Percentiles rank a stretch among this genome's conserved stretches.
Evolutionary conservation across 2,797 vertebrate species (phyloP).

Genomic region (Thamnophis elegans): DNA sequence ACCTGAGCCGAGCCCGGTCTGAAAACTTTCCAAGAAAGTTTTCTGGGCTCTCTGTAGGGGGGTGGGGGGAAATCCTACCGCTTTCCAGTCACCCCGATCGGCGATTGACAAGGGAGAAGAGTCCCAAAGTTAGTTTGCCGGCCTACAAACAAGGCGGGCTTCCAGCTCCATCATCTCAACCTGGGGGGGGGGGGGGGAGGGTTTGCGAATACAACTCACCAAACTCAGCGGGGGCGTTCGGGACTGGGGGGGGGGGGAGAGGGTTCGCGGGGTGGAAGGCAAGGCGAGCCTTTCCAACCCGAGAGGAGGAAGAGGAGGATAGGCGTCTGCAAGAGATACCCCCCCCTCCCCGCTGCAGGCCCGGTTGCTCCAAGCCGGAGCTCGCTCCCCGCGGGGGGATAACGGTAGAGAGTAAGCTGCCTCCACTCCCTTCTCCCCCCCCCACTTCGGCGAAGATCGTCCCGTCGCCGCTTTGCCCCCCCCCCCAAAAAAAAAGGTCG

Average conservation of each 20-base stretch:
- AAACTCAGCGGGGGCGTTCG: too few relatives aligned
- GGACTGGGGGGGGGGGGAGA: not conserved
- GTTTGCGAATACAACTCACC: not conserved
- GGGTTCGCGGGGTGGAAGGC: not conserved
- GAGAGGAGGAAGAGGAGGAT: not conserved
- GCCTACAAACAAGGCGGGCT: not conserved
- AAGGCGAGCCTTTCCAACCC: not conserved
- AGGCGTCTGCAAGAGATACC: not conserved
- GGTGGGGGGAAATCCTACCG: not conserved
- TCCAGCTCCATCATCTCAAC: not conserved
- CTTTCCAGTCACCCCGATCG: not conserved
- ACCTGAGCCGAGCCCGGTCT: not conserved
- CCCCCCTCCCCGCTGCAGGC: too few relatives aligned
- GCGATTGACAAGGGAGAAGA: constrained; percentile 12
- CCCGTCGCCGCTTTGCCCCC: not conserved
- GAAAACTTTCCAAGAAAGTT: not conserved
- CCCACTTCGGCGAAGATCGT: not conserved
- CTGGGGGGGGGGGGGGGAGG: accelerated
- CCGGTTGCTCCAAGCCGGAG: not conserved
- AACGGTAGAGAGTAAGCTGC: not conserved
- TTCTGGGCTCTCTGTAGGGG: not conserved
- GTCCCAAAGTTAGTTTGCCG: not conserved
- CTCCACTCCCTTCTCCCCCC: not conserved
- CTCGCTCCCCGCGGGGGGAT: not conserved
- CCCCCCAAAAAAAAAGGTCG: not conserved